Evolutionary conservation across 1,140 invertebrate species (phyloP), one percentile per base, ranked within the genome.

Genomic region (Pogonognathellus flavescens): DNA sequence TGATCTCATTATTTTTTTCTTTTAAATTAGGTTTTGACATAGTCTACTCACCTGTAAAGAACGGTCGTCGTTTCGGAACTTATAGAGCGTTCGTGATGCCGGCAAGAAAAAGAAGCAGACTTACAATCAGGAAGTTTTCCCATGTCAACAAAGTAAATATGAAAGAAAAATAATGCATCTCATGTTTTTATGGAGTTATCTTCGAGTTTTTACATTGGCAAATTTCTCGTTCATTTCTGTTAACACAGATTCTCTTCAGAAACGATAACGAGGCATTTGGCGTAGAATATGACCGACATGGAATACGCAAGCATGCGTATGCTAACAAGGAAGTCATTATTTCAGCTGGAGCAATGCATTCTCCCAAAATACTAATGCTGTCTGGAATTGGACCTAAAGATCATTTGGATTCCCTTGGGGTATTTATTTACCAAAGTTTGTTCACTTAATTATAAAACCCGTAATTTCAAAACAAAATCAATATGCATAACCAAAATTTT

Each of bases 21-120:
- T n/a, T 76, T 76, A 25, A 16, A n/a, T 49, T 50, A 87, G 86
- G 86, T 14, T 87, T 87, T 84, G 86, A 87, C 52, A 52, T 55
- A 1, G 80, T 25, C 25, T 85, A 84, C 52, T 85, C 82, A 20
- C 50, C 66, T 3, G 82, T 84, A 11, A 87, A 85, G 31, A 52
- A 66, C n/a, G 86, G 86, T 20, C 22, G 84, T 14, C 60, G 86
- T 4, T 70, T 76, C 9, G 86, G 62, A 11, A 59, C 83, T 6
- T 87, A 59, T 82, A 84, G 20, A 52, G 82, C 81, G 5, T 87
- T 66, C 82, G 80, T 87, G 16, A 22, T 25, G 41, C 57, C 70
- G 0, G 80, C 70, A 0, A 81, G 83, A 3, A 50, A 81, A 25
- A 18, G 80, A 22, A 53, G 10, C 11, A 85, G 72, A 49, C 81